Conservation (phyloP, 2,113 vertebrate genomes). For the Amphilophus citrinellus region DNA sequence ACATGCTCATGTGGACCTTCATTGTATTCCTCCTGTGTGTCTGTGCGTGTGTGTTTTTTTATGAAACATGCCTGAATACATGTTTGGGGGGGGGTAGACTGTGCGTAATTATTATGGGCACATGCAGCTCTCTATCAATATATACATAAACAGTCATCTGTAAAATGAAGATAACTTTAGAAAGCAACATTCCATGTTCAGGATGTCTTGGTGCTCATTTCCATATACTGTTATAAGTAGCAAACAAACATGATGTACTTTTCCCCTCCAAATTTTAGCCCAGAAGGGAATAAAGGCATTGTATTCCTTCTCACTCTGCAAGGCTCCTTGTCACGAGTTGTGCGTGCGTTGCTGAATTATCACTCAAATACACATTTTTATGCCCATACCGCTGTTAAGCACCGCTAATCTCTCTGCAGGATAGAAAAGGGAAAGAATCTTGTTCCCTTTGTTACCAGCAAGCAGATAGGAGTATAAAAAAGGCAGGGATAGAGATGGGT, state of each 20-base stretch:
- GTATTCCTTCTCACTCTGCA: conserved; percentile 58
- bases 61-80: conserved; percentile 3
- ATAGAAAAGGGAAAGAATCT: conserved; percentile 75
- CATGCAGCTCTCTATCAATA: background rate
- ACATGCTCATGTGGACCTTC: conserved; percentile 34
- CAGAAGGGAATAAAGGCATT: conserved; percentile 54
- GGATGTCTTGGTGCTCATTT: conserved; percentile 24
- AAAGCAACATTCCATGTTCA: conserved; percentile 12
- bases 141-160: background rate
- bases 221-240: conserved; percentile 11
- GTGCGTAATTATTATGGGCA: background rate
- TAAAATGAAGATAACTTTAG: background rate
- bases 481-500: conserved; percentile 75
- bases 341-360: conserved; percentile 82
- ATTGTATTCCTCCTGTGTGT: conserved; percentile 14
- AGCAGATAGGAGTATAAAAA: conserved; percentile 81
- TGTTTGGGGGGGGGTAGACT: background rate
- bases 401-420: conserved; percentile 79
- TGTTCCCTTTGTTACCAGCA: conserved; percentile 81
- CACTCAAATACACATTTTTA: conserved; percentile 82
- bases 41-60: background rate
- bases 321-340: conserved; percentile 66
- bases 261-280: conserved; percentile 57
- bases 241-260: conserved; percentile 53
- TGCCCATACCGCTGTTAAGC: conserved; percentile 70